Base-by-base conservation (phyloP, 92 coral and sea anemone genomes). In the Bergia sp. region DNA sequence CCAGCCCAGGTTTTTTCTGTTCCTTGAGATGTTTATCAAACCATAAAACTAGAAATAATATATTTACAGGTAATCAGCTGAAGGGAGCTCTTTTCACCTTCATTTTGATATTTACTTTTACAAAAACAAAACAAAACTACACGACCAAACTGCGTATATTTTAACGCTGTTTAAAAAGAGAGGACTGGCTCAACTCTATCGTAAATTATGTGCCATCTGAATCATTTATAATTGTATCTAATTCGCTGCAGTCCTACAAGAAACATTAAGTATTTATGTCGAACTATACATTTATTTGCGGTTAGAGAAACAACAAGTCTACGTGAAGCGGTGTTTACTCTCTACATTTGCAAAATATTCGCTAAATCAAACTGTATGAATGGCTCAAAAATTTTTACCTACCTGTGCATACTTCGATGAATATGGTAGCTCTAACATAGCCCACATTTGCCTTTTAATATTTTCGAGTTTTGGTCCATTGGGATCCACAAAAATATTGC, bases 341-440 rank as follows among this genome's bases (percentile, higher is more conserved):
- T 84, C 41, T 23, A 36, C 78, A 83, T 84, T 69, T 84, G 36
- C 79, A 71, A 75, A 76, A 86, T 75, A 61, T 86, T 75, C 81
- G 29, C 20, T 20, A 76, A 55, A 71, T 44, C 88, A 23, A 43
- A 69, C 76, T 69, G 66, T n/a, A 21, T 44, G 65, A 29, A 71
- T 45, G 77, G 41, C 49, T 67, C 69, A 45, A 3, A 12, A 7
- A 38, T 74, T 66, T 72, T 55, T 7, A 39, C 95, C 69, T 92
- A 97, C 99, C 98, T 97, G 99, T 0, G 99, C 99, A 76, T 93
- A 94, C 55, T 97, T 97, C 10, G 99, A 97, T 7, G 99, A 97
- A 47, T 97, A 96, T 2, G 99, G 99, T 80, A 94, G 93, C 67
- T 97, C 99, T 77, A 97, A 45, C 92, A 96, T 88, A 0, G 96